Evolutionary conservation across 2,888 invertebrate genomes (phyloP), one percentile per base, ranked within the genome.

Genomic region (Tiliacea aurago): DNA sequence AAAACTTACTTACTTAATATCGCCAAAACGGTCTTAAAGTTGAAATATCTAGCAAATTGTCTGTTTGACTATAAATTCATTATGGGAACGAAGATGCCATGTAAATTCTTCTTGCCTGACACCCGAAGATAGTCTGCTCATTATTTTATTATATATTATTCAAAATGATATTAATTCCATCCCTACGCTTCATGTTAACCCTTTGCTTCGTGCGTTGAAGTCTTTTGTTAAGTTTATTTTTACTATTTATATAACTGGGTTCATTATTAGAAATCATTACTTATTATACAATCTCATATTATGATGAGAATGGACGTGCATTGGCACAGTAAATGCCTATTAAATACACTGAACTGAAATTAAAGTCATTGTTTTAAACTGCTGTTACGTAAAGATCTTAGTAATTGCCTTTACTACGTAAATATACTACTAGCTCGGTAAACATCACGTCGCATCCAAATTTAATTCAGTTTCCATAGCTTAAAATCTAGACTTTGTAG

Each of bases 191-290:
- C 43, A 45, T 83, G 82, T 86, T 64, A 11, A 13, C 15, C 84
- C 70, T 77, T 76, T 82, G 81, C 86, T 77, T 86, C 83, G 88
- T 88, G 90, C 94, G 93, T 94, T 94, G 91, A 94, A 91, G 91
- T 94, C 94, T 94, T 93, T 94, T 92, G 88, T 93, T 84, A 75
- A 76, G 73, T 74, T 81, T 28, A 49, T 69, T 64, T 72, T 73
- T 62, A 73, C 83, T 76, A 73, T 84, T 76, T 77, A 69, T 67
- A 58, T 73, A 80, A 77, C 62, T 47, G 28, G 37, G 37, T 47
- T 59, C n/a, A 83, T 73, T 63, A 67, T 69, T 70, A 66, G 80
- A 56, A 75, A 75, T 58, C 47, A 62, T 70, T 65, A 66, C 15
- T 9, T 43, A 63, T 65, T 70, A 56, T 61, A 61, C 55, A 78